Conservation (phyloP, 2,113 vertebrate genomes). For the Sceloporus tristichus region DNA sequence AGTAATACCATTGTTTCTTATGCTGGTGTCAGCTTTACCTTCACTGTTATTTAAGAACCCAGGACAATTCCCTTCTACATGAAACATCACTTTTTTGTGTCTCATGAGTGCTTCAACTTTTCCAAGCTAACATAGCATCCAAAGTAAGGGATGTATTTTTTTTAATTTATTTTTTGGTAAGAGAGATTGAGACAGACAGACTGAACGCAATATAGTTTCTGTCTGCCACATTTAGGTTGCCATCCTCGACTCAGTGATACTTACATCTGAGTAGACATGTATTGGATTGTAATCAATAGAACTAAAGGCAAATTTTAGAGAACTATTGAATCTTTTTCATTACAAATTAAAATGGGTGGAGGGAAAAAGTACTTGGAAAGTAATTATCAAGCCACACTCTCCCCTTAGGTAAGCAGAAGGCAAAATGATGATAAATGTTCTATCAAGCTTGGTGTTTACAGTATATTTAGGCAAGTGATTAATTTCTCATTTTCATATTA, state of each 20-base stretch:
- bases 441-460: slow-evolving; percentile 42
- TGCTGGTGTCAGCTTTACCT: not conserved
- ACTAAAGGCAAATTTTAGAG: not conserved
- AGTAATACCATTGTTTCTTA: not conserved
- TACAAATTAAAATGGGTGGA: not conserved
- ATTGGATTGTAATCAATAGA: not conserved
- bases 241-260: not conserved
- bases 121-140: not conserved
- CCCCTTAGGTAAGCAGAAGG: slow-evolving; percentile 29
- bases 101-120: not conserved
- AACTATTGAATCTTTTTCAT: slow-evolving; percentile 9
- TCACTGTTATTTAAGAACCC: not conserved
- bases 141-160: not conserved
- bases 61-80: not conserved
- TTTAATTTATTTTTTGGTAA: too few species aligned
- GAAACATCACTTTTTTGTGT: not conserved
- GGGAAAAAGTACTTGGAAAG: slow-evolving; percentile 13
- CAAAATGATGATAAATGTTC: slow-evolving; percentile 40
- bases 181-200: not conserved
- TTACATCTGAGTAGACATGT: not conserved
- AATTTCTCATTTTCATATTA: slow-evolving; percentile 50
- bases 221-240: not conserved
- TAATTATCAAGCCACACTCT: not conserved
- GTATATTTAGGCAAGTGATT: slow-evolving; percentile 46
- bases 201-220: not conserved